Percentiles rank a stretch among this genome's conserved stretches.
Conservation (phyloP, 2,797 vertebrate genomes). For the Oreonectes daqikongensis region DNA sequence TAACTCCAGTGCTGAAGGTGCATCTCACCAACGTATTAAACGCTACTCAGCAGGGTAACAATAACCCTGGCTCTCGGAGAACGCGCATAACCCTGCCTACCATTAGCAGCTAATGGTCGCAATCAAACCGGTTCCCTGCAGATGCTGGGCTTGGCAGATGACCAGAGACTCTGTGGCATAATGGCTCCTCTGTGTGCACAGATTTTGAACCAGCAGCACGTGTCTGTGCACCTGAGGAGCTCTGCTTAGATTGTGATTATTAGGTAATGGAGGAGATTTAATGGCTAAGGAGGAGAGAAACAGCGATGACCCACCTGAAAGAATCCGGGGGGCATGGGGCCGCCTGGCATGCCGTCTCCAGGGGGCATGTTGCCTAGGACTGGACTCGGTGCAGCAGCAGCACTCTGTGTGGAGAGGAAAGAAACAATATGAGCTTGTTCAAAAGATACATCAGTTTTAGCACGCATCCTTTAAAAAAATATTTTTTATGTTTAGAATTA, state of each 20-base stretch:
- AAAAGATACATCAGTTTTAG: no score
- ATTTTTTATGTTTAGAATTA: no score
- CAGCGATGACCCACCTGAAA: conserved; percentile 81
- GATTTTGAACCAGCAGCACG: conserved; percentile 40
- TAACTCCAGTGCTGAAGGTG: conserved; percentile 22
- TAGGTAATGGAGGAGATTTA: conserved; percentile 15
- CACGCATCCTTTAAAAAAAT: no score
- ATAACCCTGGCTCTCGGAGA: conserved; percentile 42
- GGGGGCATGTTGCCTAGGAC: conserved; percentile 90
- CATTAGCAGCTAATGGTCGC: conserved; percentile 58
- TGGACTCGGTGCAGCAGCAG: conserved; percentile 86
- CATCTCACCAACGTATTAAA: conserved; percentile 38
- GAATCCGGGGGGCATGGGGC: conserved; percentile 85
- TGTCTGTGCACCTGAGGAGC: conserved; percentile 36
- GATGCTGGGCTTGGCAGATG: conserved; percentile 53
- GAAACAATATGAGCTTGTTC: not conserved
- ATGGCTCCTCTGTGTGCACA: conserved; percentile 56
- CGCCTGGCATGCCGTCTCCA: conserved; percentile 84
- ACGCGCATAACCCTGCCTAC: conserved; percentile 42
- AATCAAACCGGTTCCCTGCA: conserved; percentile 54
- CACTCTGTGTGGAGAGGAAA: conserved; percentile 75
- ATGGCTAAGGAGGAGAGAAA: conserved; percentile 1
- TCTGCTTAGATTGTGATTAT: conserved; percentile 14
- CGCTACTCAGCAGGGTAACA: conserved; percentile 31
- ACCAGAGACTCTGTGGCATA: conserved; percentile 54